phyloP scores from a whole-genome alignment of 2,113 vertebrate genomes.

The Holacanthus passer region DNA sequence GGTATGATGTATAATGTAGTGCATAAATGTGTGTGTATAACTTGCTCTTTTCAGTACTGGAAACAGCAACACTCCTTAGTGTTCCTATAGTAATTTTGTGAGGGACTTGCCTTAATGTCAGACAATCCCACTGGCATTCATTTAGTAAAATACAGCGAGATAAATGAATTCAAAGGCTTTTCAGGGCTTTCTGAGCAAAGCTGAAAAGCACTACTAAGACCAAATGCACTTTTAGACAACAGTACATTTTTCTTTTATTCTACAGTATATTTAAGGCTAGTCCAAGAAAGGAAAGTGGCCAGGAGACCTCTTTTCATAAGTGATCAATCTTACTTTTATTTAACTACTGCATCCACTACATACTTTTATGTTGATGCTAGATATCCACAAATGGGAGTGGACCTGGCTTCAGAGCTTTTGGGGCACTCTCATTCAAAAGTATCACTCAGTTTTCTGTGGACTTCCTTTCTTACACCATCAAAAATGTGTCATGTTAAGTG shows the following conservation, averaged over 20 bases:
- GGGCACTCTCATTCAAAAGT: neutral
- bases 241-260: neutral
- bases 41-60: neutral
- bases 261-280: neutral
- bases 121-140: neutral
- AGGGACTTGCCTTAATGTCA: neutral
- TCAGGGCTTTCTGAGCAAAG: neutral
- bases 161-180: neutral
- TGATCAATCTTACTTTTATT: neutral
- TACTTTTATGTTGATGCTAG: neutral
- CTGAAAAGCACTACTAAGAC: neutral
- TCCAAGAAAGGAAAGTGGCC: neutral
- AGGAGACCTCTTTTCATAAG: neutral
- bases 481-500: neutral
- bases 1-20: constrained; percentile 25
- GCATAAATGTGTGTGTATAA: constrained; percentile 20
- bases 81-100: neutral
- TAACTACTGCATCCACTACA: neutral
- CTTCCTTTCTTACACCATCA: neutral
- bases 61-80: constrained; percentile 5
- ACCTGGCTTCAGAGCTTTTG: neutral
- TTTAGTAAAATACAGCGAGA: neutral
- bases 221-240: neutral
- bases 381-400: neutral
- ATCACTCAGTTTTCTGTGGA: neutral